Evolutionary conservation across 2,797 vertebrate genomes (phyloP).

Genomic region (Dicrostonyx torquatus): DNA sequence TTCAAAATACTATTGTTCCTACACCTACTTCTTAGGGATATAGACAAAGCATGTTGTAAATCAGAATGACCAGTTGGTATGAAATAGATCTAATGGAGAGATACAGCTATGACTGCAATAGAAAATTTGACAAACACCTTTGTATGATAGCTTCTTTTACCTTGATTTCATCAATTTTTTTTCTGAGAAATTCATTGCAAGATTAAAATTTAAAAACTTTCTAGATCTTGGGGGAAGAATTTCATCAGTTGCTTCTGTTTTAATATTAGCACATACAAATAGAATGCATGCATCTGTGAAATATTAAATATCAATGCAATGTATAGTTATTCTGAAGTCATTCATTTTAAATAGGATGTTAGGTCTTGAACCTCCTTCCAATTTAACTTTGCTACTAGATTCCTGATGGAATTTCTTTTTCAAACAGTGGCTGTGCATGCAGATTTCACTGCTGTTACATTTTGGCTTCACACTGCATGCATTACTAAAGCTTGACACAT

Average conservation of each 20-base stretch:
- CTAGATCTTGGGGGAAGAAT: constrained; percentile 58
- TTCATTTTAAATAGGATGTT: constrained; percentile 70
- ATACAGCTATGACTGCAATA: background rate
- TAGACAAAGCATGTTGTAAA: background rate
- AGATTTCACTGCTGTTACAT: background rate
- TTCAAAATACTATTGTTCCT: background rate
- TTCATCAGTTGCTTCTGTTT: constrained; percentile 69
- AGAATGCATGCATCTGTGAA: constrained; percentile 62
- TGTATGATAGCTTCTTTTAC: constrained; percentile 34
- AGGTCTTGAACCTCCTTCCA: constrained; percentile 55
- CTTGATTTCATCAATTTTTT: constrained; percentile 24
- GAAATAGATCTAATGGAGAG: background rate
- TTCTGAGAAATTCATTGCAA: constrained; percentile 69
- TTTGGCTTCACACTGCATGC: background rate
- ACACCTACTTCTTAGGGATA: background rate
- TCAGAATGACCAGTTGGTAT: background rate
- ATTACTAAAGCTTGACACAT: background rate
- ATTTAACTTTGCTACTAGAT: constrained; percentile 39
- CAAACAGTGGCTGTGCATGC: background rate
- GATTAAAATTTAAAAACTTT: constrained; percentile 66
- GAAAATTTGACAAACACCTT: constrained; percentile 13
- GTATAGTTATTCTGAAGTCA: constrained; percentile 64
- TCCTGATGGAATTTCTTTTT: constrained; percentile 48
- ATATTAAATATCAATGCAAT: constrained; percentile 71
- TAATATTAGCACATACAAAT: constrained; percentile 64